phyloP scores from a whole-genome alignment of 1,140 invertebrate species.

The Andrena cerasifolii region DNA sequence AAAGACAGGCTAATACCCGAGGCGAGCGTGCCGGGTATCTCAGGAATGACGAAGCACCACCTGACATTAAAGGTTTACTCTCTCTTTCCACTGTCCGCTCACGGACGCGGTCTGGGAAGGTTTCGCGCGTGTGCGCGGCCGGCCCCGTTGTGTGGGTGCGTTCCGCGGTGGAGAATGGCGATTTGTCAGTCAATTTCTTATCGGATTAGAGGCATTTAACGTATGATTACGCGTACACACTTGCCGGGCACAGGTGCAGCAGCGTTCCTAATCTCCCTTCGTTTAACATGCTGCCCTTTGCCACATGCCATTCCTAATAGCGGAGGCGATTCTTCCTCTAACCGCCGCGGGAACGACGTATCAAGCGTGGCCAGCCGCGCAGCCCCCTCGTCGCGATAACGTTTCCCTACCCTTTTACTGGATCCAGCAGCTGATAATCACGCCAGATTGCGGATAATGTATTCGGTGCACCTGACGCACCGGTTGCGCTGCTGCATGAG shows the following conservation, averaged over 20 bases:
- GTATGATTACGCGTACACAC: slow-evolving; percentile 58
- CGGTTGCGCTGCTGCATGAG: not conserved
- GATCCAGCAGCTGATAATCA: slow-evolving; percentile 8
- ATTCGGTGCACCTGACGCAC: slow-evolving; percentile 1
- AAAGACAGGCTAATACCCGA: slow-evolving; percentile 30
- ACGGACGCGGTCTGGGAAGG: slow-evolving; percentile 8
- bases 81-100: slow-evolving; percentile 43
- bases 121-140: slow-evolving; percentile 8
- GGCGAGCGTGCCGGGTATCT: slow-evolving; percentile 24
- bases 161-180: slow-evolving; percentile 49
- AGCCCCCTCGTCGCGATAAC: slow-evolving; percentile 38
- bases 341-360: slow-evolving; percentile 23
- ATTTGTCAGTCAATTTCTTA: slow-evolving; percentile 75
- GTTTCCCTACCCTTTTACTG: slow-evolving; percentile 40
- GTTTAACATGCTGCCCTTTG: slow-evolving; percentile 52
- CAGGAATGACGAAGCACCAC: slow-evolving; percentile 55
- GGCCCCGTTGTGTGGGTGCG: slow-evolving; percentile 22
- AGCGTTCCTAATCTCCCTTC: slow-evolving; percentile 53
- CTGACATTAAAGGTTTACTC: slow-evolving; percentile 64
- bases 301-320: slow-evolving; percentile 55
- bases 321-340: slow-evolving; percentile 31
- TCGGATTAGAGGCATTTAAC: slow-evolving; percentile 69
- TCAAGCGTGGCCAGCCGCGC: slow-evolving; percentile 45
- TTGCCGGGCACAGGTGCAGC: slow-evolving; percentile 54
- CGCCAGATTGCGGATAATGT: slow-evolving; percentile 3